Conservation (phyloP, 2,888 invertebrate species). For the Bibio marci region DNA sequence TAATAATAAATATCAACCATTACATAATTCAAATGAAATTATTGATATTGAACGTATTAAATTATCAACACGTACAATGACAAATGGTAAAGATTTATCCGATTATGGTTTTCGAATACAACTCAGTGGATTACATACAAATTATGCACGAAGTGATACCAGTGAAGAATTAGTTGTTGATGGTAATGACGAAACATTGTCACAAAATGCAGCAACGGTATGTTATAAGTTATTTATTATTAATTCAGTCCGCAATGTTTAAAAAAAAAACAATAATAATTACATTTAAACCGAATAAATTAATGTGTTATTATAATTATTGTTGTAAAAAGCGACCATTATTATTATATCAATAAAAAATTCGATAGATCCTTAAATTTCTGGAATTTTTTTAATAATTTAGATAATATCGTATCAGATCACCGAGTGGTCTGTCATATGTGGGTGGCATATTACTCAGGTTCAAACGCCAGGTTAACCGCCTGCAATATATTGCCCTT, state of each 20-base stretch:
- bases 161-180: conserved; percentile 31
- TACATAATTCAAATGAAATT: conserved; percentile 17
- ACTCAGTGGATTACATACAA: conserved; percentile 26
- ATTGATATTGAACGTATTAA: conserved; percentile 29
- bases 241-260: background rate
- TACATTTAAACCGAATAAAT: background rate
- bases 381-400: no score
- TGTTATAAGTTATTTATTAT: conserved; percentile 14
- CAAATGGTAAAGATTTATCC: conserved; percentile 21
- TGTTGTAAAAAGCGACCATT: no score
- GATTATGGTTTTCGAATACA: conserved; percentile 32
- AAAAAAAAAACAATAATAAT: background rate
- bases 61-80: conserved; percentile 22
- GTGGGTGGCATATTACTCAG: no score
- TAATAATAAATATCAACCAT: conserved; percentile 1
- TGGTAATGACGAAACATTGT: conserved; percentile 24
- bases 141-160: conserved; percentile 28
- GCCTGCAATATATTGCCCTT: no score
- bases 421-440: no score
- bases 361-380: no score
- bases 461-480: no score
- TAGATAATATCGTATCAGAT: no score
- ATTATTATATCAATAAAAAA: no score
- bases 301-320: no score
- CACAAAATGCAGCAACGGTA: conserved; percentile 29